phyloP scores from a whole-genome alignment of 37 sponge, comb jelly and placozoan species.

The Spongilla lacustris region DNA sequence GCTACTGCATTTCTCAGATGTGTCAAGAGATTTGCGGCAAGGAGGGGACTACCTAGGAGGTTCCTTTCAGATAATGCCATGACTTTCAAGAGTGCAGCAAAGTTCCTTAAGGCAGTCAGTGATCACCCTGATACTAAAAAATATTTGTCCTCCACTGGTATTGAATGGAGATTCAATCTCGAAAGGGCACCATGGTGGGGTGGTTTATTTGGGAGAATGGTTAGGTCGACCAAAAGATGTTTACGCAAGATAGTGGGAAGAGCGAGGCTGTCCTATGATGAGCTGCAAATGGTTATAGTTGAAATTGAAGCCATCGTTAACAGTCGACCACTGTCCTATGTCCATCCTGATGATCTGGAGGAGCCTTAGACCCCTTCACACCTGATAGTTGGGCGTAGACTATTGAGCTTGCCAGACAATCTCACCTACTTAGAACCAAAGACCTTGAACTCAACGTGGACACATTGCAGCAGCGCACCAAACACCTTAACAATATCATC shows the following conservation, averaged over 20 bases:
- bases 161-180: constrained; percentile 58
- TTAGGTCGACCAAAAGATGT: constrained; percentile 41
- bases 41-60: constrained; percentile 51
- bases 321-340: constrained; percentile 34
- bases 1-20: constrained; percentile 30
- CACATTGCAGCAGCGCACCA: constrained; percentile 29
- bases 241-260: constrained; percentile 44
- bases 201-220: constrained; percentile 50
- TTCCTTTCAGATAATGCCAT: constrained; percentile 54
- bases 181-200: constrained; percentile 66
- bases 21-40: constrained; percentile 53
- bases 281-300: constrained; percentile 43
- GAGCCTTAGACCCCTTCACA: constrained; percentile 51
- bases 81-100: constrained; percentile 52
- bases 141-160: constrained; percentile 7
- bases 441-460: constrained; percentile 33
- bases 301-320: constrained; percentile 47
- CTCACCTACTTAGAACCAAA: constrained; percentile 19
- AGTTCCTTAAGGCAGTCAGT: constrained; percentile 15
- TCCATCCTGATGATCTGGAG: constrained; percentile 28
- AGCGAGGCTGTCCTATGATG: constrained; percentile 49
- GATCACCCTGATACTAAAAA: constrained; percentile 6
- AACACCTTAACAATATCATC: constrained; percentile 34
- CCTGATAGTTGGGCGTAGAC: constrained; percentile 44
- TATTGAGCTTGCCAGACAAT: constrained; percentile 48